Evolutionary conservation across 2,113 vertebrate species (phyloP), one percentile per base, ranked within the genome.

Genomic region (Grantiella picta): DNA sequence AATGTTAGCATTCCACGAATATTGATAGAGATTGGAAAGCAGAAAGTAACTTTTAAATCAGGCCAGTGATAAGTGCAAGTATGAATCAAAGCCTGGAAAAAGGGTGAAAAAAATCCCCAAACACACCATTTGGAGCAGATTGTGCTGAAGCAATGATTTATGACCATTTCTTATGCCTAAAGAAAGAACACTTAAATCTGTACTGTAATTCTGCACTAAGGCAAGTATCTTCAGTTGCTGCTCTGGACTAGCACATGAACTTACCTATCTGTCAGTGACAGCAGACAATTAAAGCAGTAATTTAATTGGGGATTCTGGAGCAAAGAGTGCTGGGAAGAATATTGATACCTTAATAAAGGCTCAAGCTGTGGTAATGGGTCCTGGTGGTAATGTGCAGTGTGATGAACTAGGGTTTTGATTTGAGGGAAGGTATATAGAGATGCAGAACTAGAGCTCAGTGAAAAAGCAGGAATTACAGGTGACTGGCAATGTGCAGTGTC

Each of bases 201-300:
- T 54, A 21, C 71, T 90, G 86, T 86, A 93, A 79, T 91, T 87
- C 69, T 49, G 22, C n/a, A 69, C 24, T 53, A 70, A 86, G 76
- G n/a, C 28, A 90, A 91, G 60, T 49, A 36, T 71, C 50, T 93
- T 78, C 16, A 9, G 53, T 71, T 63, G 50, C 81, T 92, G 38
- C 79, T 95, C 81, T 76, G 82, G 75, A 79, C 56, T 36, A 54
- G 83, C 73, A 71, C 68, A 78, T 2, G 20, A 28, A 52, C 68
- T 95, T 38, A 57, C 64, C 93, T 93, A 68, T 88, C 92, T 79
- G 84, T 95, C 94, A 95, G 84, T 89, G 93, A 88, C 89, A 95
- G 79, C 56, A 95, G 89, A 89, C 93, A 96, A 95, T 96, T 97
- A 97, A 95, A 95, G 79, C 79, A 72, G 79, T 96, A 96, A 97